A percentile compares a stretch with the other conserved stretches of the same genome.
Evolutionary conservation across 2,888 invertebrate species (phyloP).

Genomic region (Adelphocoris suturalis): DNA sequence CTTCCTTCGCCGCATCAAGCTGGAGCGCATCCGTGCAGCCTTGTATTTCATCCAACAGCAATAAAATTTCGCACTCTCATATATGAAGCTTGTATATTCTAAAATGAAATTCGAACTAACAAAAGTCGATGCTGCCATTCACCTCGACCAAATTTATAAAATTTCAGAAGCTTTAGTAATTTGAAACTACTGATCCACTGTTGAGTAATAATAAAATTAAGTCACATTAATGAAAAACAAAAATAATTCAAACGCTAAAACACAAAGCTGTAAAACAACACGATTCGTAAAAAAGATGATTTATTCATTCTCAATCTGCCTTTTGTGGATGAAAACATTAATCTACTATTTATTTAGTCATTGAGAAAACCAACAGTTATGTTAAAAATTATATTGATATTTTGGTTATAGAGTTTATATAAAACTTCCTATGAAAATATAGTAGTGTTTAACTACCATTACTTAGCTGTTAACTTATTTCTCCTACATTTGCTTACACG

Average conservation of each 20-base stretch:
- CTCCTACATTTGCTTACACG: background rate
- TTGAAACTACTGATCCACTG: background rate
- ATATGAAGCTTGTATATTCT: background rate
- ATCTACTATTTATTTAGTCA: no score
- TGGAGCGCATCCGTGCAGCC: conserved; percentile 83
- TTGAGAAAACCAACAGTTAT: no score
- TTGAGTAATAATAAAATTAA: no score
- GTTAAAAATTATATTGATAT: no score
- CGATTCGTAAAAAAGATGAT: no score
- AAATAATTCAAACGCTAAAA: no score
- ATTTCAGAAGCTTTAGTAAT: background rate
- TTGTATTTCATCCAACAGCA: conserved; percentile 77
- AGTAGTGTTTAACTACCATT: background rate
- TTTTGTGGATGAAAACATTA: no score
- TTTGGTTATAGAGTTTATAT: no score
- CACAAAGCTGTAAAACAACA: no score
- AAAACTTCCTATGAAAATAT: no score
- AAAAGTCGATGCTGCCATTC: background rate
- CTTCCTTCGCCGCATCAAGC: conserved; percentile 83
- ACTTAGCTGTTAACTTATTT: background rate
- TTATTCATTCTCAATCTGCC: no score
- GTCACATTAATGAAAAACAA: no score
- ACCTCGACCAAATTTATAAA: background rate
- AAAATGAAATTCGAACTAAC: background rate
- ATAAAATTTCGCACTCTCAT: background rate